Base-by-base conservation (phyloP, 2,113 vertebrate species). In the Hyla sarda region DNA sequence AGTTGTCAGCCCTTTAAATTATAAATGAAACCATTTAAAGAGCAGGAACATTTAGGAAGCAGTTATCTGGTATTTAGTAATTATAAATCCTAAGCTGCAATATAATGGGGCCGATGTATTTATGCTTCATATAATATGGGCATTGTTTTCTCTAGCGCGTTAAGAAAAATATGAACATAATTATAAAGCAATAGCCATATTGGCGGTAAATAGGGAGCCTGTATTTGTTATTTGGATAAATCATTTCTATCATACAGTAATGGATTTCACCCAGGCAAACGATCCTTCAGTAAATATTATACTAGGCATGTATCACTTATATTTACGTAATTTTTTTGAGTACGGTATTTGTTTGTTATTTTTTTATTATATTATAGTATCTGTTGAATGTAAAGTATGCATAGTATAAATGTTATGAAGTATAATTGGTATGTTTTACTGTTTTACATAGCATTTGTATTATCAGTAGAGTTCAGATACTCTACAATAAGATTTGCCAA, bases 1-100 rank as follows among this genome's bases (percentile, higher is more conserved):
- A 94, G 90, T 93, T 96, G 95, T 95, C 95, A 95, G 93, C 92
- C 93, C 94, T 93, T 94, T 95, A 95, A 95, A 95, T 95, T 97
- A 97, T 97, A 96, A 95, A 95, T 95, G 90, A 89, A 94, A 93
- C 91, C 93, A 93, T 96, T 93, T 95, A 95, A 95, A 96, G 94
- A 95, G 93, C 92, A 92, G 69, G 89, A 91, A 93, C 94, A 94
- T 96, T 96, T 95, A 96, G 93, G 93, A 93, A 94, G 94, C 93
- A 94, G 94, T 97, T 96, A 96, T 96, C 96, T 91, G 95, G 90
- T 95, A 94, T 94, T 97, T 95, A 95, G 94, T 92, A 89, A 94
- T 94, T 93, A 96, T 97, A 96, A 95, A 97, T 96, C 95, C 95
- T 92, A 92, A 87, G 92, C 95, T 92, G 93, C 94, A 93, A 91